Percentiles rank a stretch among this genome's conserved stretches.
These are phyloP conservation scores for Cheilinus undulatus DNA, from an alignment of 2,113 vertebrate species.

Conservation along the genomic window DNA sequence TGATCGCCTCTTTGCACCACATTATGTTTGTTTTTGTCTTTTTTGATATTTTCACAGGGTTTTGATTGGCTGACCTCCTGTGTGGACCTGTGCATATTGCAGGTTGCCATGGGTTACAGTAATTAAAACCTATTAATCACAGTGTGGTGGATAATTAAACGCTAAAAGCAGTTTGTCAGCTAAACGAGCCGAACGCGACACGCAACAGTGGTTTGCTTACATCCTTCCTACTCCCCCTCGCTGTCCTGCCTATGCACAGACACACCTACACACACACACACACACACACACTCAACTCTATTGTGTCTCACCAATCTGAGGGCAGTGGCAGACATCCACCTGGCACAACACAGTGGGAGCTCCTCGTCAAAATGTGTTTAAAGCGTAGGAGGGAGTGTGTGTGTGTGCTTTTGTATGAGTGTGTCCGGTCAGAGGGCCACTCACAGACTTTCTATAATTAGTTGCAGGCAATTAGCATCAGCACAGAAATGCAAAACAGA, in stretches of 20 bases:
- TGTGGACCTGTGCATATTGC: slow-evolving; percentile 59
- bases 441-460: slow-evolving; percentile 65
- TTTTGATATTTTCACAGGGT: slow-evolving; percentile 13
- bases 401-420: background rate
- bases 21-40: slow-evolving; percentile 37
- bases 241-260: background rate
- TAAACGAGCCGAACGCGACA: slow-evolving; percentile 73
- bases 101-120: slow-evolving; percentile 72
- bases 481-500: slow-evolving; percentile 47
- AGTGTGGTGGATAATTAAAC: slow-evolving; percentile 75
- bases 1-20: background rate
- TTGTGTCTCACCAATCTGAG: slow-evolving; percentile 10
- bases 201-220: slow-evolving; percentile 55
- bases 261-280: slow-evolving; percentile 19
- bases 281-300: slow-evolving; percentile 24
- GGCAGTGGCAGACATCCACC: slow-evolving; percentile 14
- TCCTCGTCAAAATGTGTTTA: slow-evolving; percentile 40
- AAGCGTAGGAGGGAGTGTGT: slow-evolving; percentile 12
- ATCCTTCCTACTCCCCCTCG: background rate
- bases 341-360: slow-evolving; percentile 21
- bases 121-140: slow-evolving; percentile 83
- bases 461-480: slow-evolving; percentile 63
- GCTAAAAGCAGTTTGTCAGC: slow-evolving; percentile 77
- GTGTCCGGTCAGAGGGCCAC: slow-evolving; percentile 41
- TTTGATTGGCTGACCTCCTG: slow-evolving; percentile 62